Conservation (phyloP, 2,797 vertebrate species). For the Notamacropus eugenii region DNA sequence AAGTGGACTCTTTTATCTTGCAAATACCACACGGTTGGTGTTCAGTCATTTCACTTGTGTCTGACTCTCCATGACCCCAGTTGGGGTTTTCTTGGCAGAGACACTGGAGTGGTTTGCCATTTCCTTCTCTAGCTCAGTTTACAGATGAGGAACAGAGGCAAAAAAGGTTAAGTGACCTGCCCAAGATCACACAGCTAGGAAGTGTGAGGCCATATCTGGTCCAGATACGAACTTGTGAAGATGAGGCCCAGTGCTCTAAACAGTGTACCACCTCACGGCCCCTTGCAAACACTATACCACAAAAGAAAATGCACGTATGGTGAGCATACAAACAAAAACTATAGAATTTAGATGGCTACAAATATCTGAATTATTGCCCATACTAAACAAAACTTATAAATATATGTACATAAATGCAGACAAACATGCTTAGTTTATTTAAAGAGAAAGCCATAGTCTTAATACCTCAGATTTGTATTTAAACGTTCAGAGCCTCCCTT, state of each 20-base stretch:
- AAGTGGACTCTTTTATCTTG: conserved; percentile 31
- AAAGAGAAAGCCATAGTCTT: neutral
- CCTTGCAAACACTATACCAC: neutral
- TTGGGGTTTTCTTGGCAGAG: neutral
- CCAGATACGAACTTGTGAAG: neutral
- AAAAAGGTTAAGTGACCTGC: neutral
- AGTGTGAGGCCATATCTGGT: neutral
- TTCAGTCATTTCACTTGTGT: neutral
- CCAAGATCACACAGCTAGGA: neutral
- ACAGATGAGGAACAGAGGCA: neutral
- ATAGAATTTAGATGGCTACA: neutral
- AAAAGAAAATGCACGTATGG: neutral
- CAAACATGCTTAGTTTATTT: neutral
- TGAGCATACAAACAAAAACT: neutral
- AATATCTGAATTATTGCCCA: neutral
- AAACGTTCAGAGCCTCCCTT: neutral
- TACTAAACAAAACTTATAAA: neutral
- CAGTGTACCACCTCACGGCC: too few relatives aligned
- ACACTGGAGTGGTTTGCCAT: neutral
- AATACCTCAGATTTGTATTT: neutral
- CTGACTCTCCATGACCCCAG: neutral
- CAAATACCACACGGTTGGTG: neutral
- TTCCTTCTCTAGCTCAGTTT: neutral
- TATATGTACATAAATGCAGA: neutral
- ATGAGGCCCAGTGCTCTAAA: neutral